These are phyloP conservation scores for Sisyra nigra DNA, from an alignment of 2,888 invertebrate species.

Conservation along the genomic window DNA sequence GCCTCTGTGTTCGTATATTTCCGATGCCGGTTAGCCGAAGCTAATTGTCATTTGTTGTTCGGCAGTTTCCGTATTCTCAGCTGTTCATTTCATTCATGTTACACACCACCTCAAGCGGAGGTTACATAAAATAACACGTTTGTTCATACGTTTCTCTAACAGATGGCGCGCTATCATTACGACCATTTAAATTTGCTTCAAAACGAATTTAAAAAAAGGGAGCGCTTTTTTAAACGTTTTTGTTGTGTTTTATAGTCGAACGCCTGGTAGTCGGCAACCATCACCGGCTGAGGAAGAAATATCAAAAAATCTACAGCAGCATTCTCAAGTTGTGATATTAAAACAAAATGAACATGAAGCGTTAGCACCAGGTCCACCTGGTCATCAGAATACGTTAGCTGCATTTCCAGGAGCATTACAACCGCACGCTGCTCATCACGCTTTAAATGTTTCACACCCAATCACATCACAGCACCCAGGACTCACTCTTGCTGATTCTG, in stretches of 20 bases:
- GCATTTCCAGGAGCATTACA: conserved; percentile 20
- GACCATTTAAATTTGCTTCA: too few relatives aligned
- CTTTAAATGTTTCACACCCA: conserved; percentile 31
- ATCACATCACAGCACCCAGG: conserved; percentile 29
- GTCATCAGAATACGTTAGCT: conserved; percentile 28
- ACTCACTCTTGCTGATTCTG: conserved; percentile 27
- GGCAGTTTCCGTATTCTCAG: too few relatives aligned
- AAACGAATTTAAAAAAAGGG: too few relatives aligned
- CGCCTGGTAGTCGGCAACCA: conserved; percentile 80
- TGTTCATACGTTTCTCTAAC: too few relatives aligned
- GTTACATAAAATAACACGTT: too few relatives aligned
- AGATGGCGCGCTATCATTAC: too few relatives aligned
- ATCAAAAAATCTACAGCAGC: conserved; percentile 33
- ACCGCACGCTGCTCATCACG: conserved; percentile 24
- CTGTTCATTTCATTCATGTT: too few relatives aligned
- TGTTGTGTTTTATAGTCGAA: conserved; percentile 56
- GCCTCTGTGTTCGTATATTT: conserved; percentile 1
- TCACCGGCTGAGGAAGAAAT: conserved; percentile 79
- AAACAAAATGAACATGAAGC: conserved; percentile 27
- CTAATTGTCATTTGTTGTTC: too few relatives aligned
- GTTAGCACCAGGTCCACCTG: conserved; percentile 28
- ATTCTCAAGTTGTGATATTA: conserved; percentile 32
- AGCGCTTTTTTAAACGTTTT: too few relatives aligned
- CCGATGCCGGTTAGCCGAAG: background rate
- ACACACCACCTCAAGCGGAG: too few relatives aligned